Percentiles rank a stretch among this genome's conserved stretches.
Evolutionary conservation across 1,140 invertebrate species (phyloP).

Genomic region (Pomphorhynchus laevis): DNA sequence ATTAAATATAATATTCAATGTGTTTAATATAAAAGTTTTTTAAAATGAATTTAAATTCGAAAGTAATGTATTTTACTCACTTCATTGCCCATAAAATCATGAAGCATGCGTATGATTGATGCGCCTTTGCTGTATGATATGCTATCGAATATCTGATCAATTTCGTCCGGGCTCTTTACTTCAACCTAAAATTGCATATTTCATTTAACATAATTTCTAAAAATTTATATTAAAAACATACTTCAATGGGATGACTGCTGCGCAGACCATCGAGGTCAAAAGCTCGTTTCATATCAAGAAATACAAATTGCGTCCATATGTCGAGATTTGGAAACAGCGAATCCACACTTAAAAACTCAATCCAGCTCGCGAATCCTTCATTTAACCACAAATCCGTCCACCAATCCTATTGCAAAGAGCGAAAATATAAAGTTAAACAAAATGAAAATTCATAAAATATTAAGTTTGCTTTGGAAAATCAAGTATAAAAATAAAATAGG

Average conservation of each 20-base stretch:
- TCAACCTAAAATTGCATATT: conserved; percentile 16
- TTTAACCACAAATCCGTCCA: conserved; percentile 22
- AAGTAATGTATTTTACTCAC: conserved; percentile 11
- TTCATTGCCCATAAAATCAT: conserved; percentile 54
- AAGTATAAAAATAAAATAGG: too few species aligned
- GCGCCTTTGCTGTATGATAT: conserved; percentile 24
- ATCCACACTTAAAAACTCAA: conserved; percentile 22
- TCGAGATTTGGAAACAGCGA: conserved; percentile 23
- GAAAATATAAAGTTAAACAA: background rate
- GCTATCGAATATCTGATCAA: conserved; percentile 22
- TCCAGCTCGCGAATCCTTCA: conserved; percentile 21
- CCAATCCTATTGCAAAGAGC: conserved; percentile 16
- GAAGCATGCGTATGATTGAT: conserved; percentile 72
- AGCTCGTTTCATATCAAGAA: conserved; percentile 12
- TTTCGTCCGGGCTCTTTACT: conserved; percentile 18
- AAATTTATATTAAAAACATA: conserved; percentile 11
- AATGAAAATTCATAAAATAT: background rate
- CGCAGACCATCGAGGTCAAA: conserved; percentile 19
- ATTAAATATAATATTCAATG: too few species aligned
- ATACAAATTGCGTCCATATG: conserved; percentile 22
- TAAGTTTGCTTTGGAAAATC: too few species aligned
- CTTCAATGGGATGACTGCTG: conserved; percentile 22
- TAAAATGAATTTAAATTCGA: background rate
- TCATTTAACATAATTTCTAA: background rate
- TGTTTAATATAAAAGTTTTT: background rate